Base-by-base conservation (phyloP, 64 coral and sea anemone genomes). In the Actinia equina region DNA sequence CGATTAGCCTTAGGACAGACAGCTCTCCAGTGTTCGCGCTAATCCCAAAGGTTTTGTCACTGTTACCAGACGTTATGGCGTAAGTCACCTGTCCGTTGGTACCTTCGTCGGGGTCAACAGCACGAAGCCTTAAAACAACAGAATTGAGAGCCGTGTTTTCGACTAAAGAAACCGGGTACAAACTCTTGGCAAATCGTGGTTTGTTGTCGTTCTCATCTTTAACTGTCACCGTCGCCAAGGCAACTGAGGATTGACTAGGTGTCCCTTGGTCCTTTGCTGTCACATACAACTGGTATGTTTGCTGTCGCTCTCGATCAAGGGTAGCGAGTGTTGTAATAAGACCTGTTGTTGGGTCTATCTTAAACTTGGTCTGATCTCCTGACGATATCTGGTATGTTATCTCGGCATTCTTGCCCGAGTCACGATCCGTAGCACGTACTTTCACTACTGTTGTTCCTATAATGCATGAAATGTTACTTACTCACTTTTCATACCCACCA, bases 191-290 rank as follows among this genome's bases (percentile, higher is more conserved):
- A 41, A 96, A 96, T 3, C 30, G 43, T 3, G 94, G 94, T 17
- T 85, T 9, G 79, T 96, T 96, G 80, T 96, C 94, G 49, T 96
- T 96, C 56, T 86, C 80, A 88, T 96, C 94, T 3, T 86, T 62
- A 0, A 96, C 86, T 16, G 85, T 96, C 43, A 96, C 86, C 44
- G 70, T 74, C 8, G 90, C 88, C 17, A n/a, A 8, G 14, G 84
- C 91, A 20, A 93, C 86, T 1, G 97, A 94, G 7, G 93, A 99
- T 19, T 92, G 67, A 55, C 89, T 92, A 42, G 97, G 97, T 9
- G 37, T 88, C 16, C 97, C 97, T 16, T 90, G 70, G 85, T 99
- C 97, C 71, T 85, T 95, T 30, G 97, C 93, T 1, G 97, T 95
- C 13, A 99, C 82, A 0, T 17, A 43, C 30, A 99, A 82, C 2